Base-by-base conservation (phyloP, 2,888 invertebrate species). In the Tinea pellionella region DNA sequence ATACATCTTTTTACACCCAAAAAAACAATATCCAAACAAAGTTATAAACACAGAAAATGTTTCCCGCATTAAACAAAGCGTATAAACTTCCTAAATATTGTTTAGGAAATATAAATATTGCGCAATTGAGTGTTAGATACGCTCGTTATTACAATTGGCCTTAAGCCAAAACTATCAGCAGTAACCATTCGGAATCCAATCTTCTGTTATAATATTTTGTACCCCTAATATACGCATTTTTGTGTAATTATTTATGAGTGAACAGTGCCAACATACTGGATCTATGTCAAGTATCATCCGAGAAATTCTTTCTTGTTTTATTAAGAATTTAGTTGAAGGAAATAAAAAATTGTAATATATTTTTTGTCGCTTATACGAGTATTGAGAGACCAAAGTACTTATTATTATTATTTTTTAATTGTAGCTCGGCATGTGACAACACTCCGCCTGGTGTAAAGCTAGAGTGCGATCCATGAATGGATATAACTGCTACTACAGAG, bases 101-200 rank as follows among this genome's bases (percentile, higher is more conserved):
- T 51, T 51, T 16, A 51, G 16, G 15, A 51, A 51, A 51, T 15
- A 16, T 51, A 51, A 51, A 51, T 51, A 51, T 51, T 51, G 51
- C 51, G n/a, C 51, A 51, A 51, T 51, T 15, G 51, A 51, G 51
- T 51, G 51, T 13, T 16, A 16, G 16, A 16, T 13, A 51, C 6
- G 6, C 11, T 51, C 51, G 51, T 51, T 51, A 51, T 16, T 15
- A 51, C 51, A 3, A 51, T 18, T 51, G 51, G 51, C 51, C 3
- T 15, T 8, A n/a, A 15, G 51, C 51, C 51, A 51, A 51, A 8
- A 15, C n/a, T 51, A 18, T 51, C 15, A 51, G 15, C 18, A 18
- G 51, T 16, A 16, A 18, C 15, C 16, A 18, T 51, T 51, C 15
- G 16, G 11, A 51, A 51, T 16, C 51, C n/a, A 51, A 51, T 51